These are phyloP conservation scores for Liopterus haemorrhoidalis DNA, from an alignment of 2,888 invertebrate species.

Conservation along the genomic window DNA sequence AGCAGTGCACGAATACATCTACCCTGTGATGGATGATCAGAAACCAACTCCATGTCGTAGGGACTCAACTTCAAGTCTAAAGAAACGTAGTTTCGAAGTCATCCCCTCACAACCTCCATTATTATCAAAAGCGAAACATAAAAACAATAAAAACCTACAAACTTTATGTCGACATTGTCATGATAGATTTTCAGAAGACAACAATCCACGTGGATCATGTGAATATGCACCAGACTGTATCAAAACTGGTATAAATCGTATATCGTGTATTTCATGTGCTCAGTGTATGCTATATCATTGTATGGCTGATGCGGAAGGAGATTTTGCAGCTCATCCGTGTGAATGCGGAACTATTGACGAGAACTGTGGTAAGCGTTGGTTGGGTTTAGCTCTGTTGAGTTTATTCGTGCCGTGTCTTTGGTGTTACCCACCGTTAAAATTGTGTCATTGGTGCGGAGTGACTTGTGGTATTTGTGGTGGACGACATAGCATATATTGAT, in stretches of 20 bases:
- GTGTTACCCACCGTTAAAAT: slow-evolving; percentile 83
- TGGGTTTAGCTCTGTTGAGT: slow-evolving; percentile 77
- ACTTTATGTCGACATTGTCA: slow-evolving; percentile 65
- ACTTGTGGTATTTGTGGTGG: slow-evolving; percentile 80
- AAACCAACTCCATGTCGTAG: slow-evolving; percentile 44
- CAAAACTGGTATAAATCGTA: slow-evolving; percentile 70
- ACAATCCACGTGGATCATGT: slow-evolving; percentile 80
- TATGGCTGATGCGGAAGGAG: slow-evolving; percentile 85
- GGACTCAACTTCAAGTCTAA: slow-evolving; percentile 56
- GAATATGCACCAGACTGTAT: slow-evolving; percentile 82
- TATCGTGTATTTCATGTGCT: slow-evolving; percentile 78
- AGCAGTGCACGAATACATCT: slow-evolving; percentile 80
- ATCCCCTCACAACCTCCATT: slow-evolving; percentile 49
- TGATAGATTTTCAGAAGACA: slow-evolving; percentile 74
- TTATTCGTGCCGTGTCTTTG: slow-evolving; percentile 89
- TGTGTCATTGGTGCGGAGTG: slow-evolving; percentile 76
- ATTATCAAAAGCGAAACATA: slow-evolving; percentile 41
- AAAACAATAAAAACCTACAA: slow-evolving; percentile 45
- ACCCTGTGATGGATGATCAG: slow-evolving; percentile 63
- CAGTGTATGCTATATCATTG: slow-evolving; percentile 91
- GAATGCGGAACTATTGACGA: slow-evolving; percentile 65
- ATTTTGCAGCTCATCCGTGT: slow-evolving; percentile 80
- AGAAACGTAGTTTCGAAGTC: slow-evolving; percentile 57
- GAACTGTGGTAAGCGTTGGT: slow-evolving; percentile 76
- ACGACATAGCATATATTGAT: slow-evolving; percentile 53